These are phyloP conservation scores for Machimus atricapillus DNA, from an alignment of 2,888 invertebrate genomes.

Conservation along the genomic window DNA sequence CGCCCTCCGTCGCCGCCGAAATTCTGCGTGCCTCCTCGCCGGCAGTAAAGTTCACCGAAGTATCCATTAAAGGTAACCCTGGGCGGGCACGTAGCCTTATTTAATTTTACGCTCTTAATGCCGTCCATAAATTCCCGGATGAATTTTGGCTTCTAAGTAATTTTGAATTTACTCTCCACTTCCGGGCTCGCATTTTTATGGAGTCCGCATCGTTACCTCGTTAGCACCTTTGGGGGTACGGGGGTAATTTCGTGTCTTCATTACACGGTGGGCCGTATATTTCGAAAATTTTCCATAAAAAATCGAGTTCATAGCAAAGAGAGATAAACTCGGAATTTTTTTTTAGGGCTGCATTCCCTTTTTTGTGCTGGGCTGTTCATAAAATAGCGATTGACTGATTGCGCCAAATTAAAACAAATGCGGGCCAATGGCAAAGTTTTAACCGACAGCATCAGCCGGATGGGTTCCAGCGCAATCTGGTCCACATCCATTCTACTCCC, in stretches of 20 bases:
- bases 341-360: neutral
- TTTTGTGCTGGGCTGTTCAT: neutral
- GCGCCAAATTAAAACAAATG: neutral
- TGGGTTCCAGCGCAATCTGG: neutral
- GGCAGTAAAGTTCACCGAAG: conserved; percentile 8
- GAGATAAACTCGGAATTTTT: neutral
- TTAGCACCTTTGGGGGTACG: neutral
- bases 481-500: conserved; percentile 18
- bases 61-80: conserved; percentile 30
- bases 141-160: conserved; percentile 28
- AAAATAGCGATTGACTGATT: neutral
- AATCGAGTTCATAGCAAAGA: neutral
- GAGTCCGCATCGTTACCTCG: conserved; percentile 23
- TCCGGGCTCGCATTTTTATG: conserved; percentile 37
- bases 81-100: conserved; percentile 32
- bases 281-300: neutral
- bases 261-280: neutral
- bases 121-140: conserved; percentile 28
- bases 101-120: conserved; percentile 39
- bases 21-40: neutral
- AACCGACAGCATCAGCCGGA: neutral
- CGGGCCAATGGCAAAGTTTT: neutral
- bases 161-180: conserved; percentile 32
- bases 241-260: conserved; percentile 17
- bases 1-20: neutral